These are phyloP conservation scores for Miltochrista miniata DNA, from an alignment of 2,888 invertebrate species.

Conservation along the genomic window DNA sequence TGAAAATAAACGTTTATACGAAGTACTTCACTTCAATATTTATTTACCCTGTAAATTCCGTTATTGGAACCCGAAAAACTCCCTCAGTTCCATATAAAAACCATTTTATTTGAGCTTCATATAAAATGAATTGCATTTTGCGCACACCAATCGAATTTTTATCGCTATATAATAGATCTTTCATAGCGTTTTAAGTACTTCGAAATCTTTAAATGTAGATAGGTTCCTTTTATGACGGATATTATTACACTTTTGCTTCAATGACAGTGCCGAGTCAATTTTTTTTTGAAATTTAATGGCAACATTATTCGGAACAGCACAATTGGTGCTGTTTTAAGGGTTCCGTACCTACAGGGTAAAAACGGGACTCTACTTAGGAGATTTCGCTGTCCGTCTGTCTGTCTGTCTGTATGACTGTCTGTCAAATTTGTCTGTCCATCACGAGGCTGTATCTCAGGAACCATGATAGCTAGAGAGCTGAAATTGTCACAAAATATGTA, in stretches of 20 bases:
- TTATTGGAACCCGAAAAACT: conserved; percentile 14
- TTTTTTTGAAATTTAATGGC: no score
- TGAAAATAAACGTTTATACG: conserved; percentile 1
- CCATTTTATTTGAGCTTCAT: conserved; percentile 31
- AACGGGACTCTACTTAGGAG: no score
- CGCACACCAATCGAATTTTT: conserved; percentile 38
- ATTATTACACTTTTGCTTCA: neutral
- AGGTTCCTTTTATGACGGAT: conserved; percentile 6
- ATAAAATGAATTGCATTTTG: conserved; percentile 38
- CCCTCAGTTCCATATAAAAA: conserved; percentile 23
- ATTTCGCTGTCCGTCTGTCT: no score
- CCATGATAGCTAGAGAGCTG: no score
- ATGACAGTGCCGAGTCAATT: neutral
- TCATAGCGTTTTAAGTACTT: conserved; percentile 36
- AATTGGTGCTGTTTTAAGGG: no score
- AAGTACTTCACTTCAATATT: conserved; percentile 8
- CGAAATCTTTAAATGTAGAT: conserved; percentile 16
- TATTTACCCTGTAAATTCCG: conserved; percentile 14
- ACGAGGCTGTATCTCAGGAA: no score
- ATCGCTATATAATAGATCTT: conserved; percentile 39
- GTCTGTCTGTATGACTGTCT: no score
- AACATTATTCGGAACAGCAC: neutral
- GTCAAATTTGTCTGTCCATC: no score
- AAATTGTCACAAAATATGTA: no score
- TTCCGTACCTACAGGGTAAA: no score